These are phyloP conservation scores for Rousettus leschenaultii DNA, from an alignment of 2,113 vertebrate genomes.

Conservation along the genomic window DNA sequence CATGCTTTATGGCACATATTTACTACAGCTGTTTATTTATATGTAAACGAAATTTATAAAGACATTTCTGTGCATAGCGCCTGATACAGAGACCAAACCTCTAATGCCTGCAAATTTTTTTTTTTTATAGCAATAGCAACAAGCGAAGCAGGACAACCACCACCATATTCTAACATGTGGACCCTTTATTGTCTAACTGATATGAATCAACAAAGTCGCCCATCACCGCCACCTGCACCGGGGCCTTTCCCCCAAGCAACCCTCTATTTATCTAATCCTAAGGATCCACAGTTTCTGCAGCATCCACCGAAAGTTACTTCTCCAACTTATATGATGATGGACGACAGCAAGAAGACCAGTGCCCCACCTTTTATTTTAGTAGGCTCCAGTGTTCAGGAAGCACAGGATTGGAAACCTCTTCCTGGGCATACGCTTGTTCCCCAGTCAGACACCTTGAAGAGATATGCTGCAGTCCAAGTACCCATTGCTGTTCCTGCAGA, in stretches of 20 bases:
- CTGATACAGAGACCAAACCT: conserved; percentile 72
- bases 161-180: conserved; percentile 73
- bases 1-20: conserved; percentile 59
- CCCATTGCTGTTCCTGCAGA: conserved; percentile 71
- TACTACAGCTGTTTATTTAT: conserved; percentile 27
- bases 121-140: conserved; percentile 78
- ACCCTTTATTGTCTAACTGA: conserved; percentile 79
- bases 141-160: conserved; percentile 77
- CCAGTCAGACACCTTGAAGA: conserved; percentile 64
- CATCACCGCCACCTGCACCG: conserved; percentile 67
- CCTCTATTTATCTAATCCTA: conserved; percentile 62
- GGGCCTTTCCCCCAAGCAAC: conserved; percentile 69
- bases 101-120: conserved; percentile 71
- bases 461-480: conserved; percentile 62
- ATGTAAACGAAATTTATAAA: conserved; percentile 1
- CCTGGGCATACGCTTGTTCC: conserved; percentile 60
- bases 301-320: conserved; percentile 67
- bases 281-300: conserved; percentile 75
- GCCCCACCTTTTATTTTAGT: conserved; percentile 77
- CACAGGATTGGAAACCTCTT: conserved; percentile 63
- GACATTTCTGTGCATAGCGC: conserved; percentile 63
- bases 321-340: conserved; percentile 72
- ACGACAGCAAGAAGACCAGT: conserved; percentile 61
- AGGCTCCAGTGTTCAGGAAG: conserved; percentile 71
- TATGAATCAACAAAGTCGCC: conserved; percentile 75